Evolutionary conservation across 2,113 vertebrate genomes (phyloP), one percentile per base, ranked within the genome.

Genomic region (Eurypyga helias): DNA sequence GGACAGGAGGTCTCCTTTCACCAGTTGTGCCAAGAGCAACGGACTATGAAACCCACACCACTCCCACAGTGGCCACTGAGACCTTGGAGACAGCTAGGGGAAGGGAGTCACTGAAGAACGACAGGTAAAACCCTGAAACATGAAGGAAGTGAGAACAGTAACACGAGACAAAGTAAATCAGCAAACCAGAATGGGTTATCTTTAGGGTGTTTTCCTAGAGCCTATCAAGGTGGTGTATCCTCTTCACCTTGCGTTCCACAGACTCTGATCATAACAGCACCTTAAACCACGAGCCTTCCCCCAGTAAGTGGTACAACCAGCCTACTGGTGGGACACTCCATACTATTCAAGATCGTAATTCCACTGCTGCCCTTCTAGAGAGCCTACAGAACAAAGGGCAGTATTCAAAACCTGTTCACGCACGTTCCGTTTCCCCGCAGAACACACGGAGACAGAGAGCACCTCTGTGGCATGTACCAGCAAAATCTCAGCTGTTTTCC

Each of bases 21-120:
- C 28, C 46, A 26, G 61, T 28, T 26, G 34, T 14, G 9, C 21
- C 36, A 64, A 64, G 48, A 64, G 36, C 49, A 28, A 14, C 57
- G 33, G 71, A 20, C n/a, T 11, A 34, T 0, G 0, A 43, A 73
- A 52, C 17, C 26, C 41, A 1, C 29, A 48, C 13, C 5, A 1
- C 26, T 26, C 38, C 18, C 24, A 8, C 14, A 8, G 26, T 19
- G 41, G n/a, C 29, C 11, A 9, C 1, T 19, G 24, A 58, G 64
- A 71, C 24, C 34, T 51, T 45, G 17, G 13, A 76, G 46, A 45
- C 19, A 43, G 26, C 7, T 49, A 12, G 33, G 19, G 57, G 20
- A 13, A 31, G n/a, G 49, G 36, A 4, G 10, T 26, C 20, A 12
- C 29, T 31, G 7, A 48, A 65, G n/a, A 21, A 66, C 1, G 3